Conservation (phyloP, 2,797 vertebrate species). For the Alfaro cultratus region DNA sequence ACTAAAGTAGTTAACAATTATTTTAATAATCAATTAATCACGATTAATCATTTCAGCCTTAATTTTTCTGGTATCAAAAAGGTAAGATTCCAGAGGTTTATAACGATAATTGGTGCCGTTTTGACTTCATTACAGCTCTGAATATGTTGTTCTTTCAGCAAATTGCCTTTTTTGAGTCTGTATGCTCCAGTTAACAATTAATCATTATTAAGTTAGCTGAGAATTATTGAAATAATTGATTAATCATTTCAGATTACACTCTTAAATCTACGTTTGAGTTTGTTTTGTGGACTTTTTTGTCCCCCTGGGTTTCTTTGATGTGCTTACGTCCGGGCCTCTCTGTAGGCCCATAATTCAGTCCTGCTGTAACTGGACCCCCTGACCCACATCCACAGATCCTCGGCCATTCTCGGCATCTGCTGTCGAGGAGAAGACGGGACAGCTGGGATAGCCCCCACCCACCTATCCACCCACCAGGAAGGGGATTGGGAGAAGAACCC, state of each 20-base stretch:
- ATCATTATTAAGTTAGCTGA: background rate
- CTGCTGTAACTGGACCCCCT: slow-evolving; percentile 59
- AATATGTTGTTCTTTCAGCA: background rate
- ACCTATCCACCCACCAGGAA: background rate
- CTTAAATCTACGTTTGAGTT: background rate
- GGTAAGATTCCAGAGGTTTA: too few relatives aligned
- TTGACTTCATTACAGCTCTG: background rate
- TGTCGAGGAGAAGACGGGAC: slow-evolving; percentile 66
- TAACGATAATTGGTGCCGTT: too few relatives aligned
- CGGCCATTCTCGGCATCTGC: slow-evolving; percentile 63
- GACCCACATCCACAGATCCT: slow-evolving; percentile 67
- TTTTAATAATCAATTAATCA: background rate
- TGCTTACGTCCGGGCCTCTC: slow-evolving; percentile 14
- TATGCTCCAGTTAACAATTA: background rate
- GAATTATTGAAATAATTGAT: background rate
- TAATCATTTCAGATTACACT: background rate
- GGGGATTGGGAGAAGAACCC: background rate
- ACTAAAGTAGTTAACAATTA: background rate
- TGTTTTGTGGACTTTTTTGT: background rate
- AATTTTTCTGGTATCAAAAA: too few relatives aligned
- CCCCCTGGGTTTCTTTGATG: slow-evolving; percentile 16
- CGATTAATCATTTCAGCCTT: too few relatives aligned
- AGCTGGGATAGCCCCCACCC: slow-evolving; percentile 54
- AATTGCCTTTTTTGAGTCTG: background rate
- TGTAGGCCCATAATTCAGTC: slow-evolving; percentile 33